Evolutionary conservation across 2,113 vertebrate species (phyloP), one percentile per base, ranked within the genome.

Genomic region (Laterallus jamaicensis): DNA sequence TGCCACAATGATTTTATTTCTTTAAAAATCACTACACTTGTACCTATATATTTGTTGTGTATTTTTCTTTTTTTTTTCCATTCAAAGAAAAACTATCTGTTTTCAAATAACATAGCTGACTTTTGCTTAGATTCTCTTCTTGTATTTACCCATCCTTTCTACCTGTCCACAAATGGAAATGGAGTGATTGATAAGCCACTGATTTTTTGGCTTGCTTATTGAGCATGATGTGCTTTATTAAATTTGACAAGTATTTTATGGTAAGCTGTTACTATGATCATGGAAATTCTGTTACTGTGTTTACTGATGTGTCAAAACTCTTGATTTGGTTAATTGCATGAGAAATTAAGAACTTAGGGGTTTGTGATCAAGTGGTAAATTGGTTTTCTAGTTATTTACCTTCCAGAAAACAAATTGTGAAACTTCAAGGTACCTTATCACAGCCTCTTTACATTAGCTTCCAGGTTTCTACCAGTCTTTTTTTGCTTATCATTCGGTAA

Each of bases 301-400:
- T 92, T 69, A 85, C 31, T 73, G 58, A 44, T 49, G 16, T 63
- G 24, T 70, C 52, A 89, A 75, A 90, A 91, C 7, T 20, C 77
- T 88, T 91, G 31, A 76, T 84, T 86, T 94, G 24, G 50, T 88
- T 92, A 96, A 85, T 84, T 92, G 92, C 16, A 78, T 26, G 25
- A 95, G 44, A 95, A 96, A 92, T 62, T 91, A 69, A 55, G 50
- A 75, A 78, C 81, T 39, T 37, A 92, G 20, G n/a, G 71, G 0
- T 15, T 70, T 91, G 25, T 81, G 81, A 95, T 90, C 82, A 82
- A 95, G 56, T 84, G 82, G 58, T 28, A 96, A 96, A 96, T 76
- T 95, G 39, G 39, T 89, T 96, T 95, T 94, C 78, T 80, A 78
- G 75, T 63, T 69, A 59, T 32, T 83, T 71, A 84, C 76, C 92